phyloP scores from a whole-genome alignment of 1,140 invertebrate species.

The Pantala flavescens region DNA sequence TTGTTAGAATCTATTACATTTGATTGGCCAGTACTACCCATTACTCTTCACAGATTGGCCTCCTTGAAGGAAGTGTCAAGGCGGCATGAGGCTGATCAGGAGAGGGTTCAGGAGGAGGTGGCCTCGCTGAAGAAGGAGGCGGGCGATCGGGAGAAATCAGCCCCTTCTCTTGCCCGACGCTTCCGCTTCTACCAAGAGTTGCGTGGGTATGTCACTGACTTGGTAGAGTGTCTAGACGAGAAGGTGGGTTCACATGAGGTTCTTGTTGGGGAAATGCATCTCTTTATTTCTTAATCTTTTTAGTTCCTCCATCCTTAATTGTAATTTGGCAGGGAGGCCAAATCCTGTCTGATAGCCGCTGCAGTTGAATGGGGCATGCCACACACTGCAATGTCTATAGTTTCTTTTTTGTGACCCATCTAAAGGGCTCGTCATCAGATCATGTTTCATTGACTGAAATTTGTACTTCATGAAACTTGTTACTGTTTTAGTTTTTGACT shows the following conservation, averaged over 20 bases:
- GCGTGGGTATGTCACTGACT: slow-evolving; percentile 88
- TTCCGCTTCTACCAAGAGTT: slow-evolving; percentile 93
- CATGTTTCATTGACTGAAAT: no score
- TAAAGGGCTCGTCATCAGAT: neutral
- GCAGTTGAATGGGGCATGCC: neutral
- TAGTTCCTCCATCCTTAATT: neutral
- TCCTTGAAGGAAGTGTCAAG: slow-evolving; percentile 47
- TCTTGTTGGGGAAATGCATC: slow-evolving; percentile 6
- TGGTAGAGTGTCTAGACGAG: slow-evolving; percentile 91
- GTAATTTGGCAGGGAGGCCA: slow-evolving; percentile 11
- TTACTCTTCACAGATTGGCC: slow-evolving; percentile 37
- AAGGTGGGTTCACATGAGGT: slow-evolving; percentile 51
- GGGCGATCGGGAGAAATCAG: slow-evolving; percentile 38
- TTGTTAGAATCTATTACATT: no score
- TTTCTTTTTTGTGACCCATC: neutral
- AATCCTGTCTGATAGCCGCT: neutral
- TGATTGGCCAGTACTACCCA: neutral
- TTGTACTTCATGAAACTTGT: no score
- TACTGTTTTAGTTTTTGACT: no score
- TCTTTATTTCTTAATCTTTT: slow-evolving; percentile 11
- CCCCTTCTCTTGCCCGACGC: slow-evolving; percentile 56
- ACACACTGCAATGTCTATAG: neutral
- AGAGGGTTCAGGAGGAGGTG: slow-evolving; percentile 46
- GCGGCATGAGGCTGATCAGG: slow-evolving; percentile 40
- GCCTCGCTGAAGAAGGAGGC: slow-evolving; percentile 49